Conservation (phyloP, 2,888 invertebrate species). For the Chrysolina americana region DNA sequence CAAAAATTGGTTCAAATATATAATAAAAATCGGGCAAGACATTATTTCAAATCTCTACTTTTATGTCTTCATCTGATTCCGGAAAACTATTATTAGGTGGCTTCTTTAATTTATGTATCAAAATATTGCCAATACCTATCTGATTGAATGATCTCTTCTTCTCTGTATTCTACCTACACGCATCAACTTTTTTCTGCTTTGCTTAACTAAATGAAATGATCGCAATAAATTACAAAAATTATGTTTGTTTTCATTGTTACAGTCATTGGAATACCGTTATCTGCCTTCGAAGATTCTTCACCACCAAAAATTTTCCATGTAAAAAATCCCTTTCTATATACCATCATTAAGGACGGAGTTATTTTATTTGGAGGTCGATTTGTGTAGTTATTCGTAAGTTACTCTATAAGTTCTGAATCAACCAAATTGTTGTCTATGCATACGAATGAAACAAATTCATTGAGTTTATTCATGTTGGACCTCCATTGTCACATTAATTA, state of each 20-base stretch:
- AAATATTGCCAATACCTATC: no score
- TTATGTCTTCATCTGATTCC: no score
- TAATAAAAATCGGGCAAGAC: no score
- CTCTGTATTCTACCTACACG: neutral
- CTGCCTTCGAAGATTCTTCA: neutral
- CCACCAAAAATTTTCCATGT: constrained; percentile 35
- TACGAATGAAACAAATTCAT: no score
- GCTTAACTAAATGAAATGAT: neutral
- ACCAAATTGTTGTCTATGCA: no score
- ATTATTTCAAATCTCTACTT: no score
- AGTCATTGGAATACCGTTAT: neutral
- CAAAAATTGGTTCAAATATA: no score
- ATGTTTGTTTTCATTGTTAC: neutral
- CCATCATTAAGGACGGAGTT: constrained; percentile 21
- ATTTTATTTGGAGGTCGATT: constrained; percentile 25
- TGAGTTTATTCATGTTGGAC: no score
- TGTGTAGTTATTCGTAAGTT: neutral
- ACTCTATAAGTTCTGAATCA: no score
- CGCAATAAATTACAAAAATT: neutral
- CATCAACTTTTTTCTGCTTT: neutral
- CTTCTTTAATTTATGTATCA: no score
- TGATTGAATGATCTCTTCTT: neutral
- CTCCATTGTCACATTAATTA: no score
- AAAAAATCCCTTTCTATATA: constrained; percentile 27
- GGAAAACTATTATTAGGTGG: no score